A percentile compares a stretch with the other conserved stretches of the same genome.
Conservation (phyloP, 2,888 invertebrate species). For the Eustalomyia histrio region DNA sequence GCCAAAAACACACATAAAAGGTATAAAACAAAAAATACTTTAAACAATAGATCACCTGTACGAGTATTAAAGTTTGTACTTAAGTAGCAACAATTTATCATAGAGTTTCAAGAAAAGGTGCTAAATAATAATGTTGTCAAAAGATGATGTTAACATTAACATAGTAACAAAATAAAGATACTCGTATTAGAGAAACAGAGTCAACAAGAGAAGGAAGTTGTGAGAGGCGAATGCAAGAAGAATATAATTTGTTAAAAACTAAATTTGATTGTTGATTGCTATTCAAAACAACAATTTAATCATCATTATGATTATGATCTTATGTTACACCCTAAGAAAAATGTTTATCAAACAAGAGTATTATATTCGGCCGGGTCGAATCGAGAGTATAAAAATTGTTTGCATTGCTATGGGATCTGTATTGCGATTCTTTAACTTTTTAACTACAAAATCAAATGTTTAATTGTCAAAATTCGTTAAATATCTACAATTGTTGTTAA, state of each 20-base stretch:
- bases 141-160: conserved; percentile 25
- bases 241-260: conserved; percentile 9
- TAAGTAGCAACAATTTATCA: conserved; percentile 23
- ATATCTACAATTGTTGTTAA: too few species aligned
- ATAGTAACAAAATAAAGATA: conserved; percentile 3
- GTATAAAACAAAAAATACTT: conserved; percentile 9
- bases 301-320: too few species aligned
- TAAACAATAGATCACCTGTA: conserved; percentile 25
- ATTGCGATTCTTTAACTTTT: too few species aligned
- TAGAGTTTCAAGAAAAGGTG: neutral
- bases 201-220: neutral
- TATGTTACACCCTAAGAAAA: neutral
- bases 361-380: neutral
- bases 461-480: too few species aligned
- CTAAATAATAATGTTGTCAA: conserved; percentile 15
- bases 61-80: neutral
- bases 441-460: too few species aligned
- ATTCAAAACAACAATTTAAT: neutral
- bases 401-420: too few species aligned
- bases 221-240: neutral
- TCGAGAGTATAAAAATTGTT: neutral
- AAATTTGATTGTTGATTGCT: neutral
- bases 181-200: neutral
- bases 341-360: neutral
- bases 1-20: conserved; percentile 21